Evolutionary conservation across 2,888 invertebrate species (phyloP), one percentile per base, ranked within the genome.

Genomic region (Hydrotaea cyrtoneurina): DNA sequence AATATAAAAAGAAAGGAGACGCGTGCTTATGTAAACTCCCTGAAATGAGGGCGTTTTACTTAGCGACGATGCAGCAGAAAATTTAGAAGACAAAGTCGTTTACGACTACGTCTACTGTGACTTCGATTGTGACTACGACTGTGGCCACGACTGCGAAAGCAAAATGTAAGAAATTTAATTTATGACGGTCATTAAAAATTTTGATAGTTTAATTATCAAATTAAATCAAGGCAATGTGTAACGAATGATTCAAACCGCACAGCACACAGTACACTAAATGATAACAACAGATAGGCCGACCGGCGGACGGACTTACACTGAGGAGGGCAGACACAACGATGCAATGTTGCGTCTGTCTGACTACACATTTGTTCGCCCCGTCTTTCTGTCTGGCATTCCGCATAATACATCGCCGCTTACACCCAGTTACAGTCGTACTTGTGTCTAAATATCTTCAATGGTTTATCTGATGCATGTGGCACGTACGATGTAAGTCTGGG

Each of bases 161-260:
- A 4, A n/a, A 62, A 46, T 69, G 46, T 69, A 69, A 46, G n/a
- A 57, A 75, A 75, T 73, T 73, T 26, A 78, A 78, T 74, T 80
- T 78, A 78, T 78, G 11, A 39, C 23, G n/a, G 71, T 75, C 64
- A 72, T 78, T 31, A 69, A 62, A 75, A 62, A 62, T 53, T 53
- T 23, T 74, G 46, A 55, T 43, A 57, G 19, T 78, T 78, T 76
- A 84, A 81, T 81, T 84, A 81, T 81, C 66, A 78, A 84, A 84
- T 81, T 78, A 81, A 84, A 81, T 76, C 78, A 84, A 76, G 78
- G 36, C 75, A 64, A 75, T 59, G 69, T 77, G 21, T 78, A 64
- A 57, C 57, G 59, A 75, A 39, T 77, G 39, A 69, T 64, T 39
- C n/a, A 43, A 64, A 53, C 62, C 23, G 26, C 62, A 72, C 46